Evolutionary conservation across 1,140 invertebrate species (phyloP).

Genomic region (Caerostris darwini): DNA sequence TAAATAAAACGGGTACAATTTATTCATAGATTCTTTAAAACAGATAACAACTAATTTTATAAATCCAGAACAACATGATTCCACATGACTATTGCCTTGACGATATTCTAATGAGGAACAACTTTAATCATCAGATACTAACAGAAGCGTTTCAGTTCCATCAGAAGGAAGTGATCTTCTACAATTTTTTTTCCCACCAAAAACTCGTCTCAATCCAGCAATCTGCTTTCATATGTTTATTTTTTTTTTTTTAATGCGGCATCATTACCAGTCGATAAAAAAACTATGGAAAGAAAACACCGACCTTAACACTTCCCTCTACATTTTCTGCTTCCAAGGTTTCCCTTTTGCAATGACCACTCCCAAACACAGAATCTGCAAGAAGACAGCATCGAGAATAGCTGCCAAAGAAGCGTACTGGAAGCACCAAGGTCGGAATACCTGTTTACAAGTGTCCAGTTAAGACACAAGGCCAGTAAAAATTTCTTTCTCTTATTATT

Average conservation of each 20-base stretch:
- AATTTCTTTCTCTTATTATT: slow-evolving; percentile 58
- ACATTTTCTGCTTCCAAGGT: slow-evolving; percentile 65
- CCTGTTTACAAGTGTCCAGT: slow-evolving; percentile 73
- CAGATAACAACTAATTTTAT: not conserved
- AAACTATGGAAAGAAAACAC: slow-evolving; percentile 45
- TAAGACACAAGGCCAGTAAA: slow-evolving; percentile 64
- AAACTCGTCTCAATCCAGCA: not conserved
- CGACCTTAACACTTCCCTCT: slow-evolving; percentile 70
- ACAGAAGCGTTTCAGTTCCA: not conserved
- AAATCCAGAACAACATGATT: not conserved
- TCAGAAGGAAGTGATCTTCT: not conserved
- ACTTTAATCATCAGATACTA: slow-evolving; percentile 21
- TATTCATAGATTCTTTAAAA: not conserved
- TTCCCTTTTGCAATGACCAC: slow-evolving; percentile 26
- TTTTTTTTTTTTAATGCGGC: slow-evolving; percentile 13
- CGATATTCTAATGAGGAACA: slow-evolving; percentile 15
- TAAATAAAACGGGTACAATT: too few relatives aligned
- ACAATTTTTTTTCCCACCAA: not conserved
- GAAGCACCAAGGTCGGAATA: slow-evolving; percentile 53
- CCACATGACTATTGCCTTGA: not conserved
- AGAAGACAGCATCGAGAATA: slow-evolving; percentile 52
- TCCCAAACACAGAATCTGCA: slow-evolving; percentile 47
- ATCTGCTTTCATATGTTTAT: too few relatives aligned
- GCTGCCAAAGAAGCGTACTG: slow-evolving; percentile 8
- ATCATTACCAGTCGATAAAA: slow-evolving; percentile 5